These are phyloP conservation scores for Acipenser oxyrinchus DNA, from an alignment of 2,797 vertebrate species.

Conservation along the genomic window DNA sequence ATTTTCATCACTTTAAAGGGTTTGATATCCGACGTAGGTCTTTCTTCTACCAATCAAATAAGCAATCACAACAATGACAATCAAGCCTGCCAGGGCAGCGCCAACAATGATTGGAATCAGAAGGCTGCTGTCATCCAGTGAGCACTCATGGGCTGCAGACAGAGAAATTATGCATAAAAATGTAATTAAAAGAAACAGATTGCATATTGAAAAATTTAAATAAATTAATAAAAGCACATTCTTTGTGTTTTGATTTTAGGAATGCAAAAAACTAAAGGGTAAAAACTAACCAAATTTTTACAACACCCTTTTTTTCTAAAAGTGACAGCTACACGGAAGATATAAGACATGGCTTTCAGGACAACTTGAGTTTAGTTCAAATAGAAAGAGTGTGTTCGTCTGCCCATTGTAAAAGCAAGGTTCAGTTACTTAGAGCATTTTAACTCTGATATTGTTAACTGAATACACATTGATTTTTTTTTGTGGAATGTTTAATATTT, in stretches of 20 bases:
- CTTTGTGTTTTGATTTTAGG: background rate
- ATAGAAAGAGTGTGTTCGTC: too few relatives aligned
- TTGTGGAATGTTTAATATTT: too few relatives aligned
- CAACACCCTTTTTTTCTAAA: constrained; percentile 5
- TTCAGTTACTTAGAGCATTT: too few relatives aligned
- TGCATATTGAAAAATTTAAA: constrained; percentile 14
- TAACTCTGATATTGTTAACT: too few relatives aligned
- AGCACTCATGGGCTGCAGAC: constrained; percentile 94
- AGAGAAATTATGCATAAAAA: constrained; percentile 63
- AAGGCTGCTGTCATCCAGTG: constrained; percentile 93
- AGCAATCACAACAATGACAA: constrained; percentile 94
- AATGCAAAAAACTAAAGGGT: constrained; percentile 40
- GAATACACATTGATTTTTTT: too few relatives aligned
- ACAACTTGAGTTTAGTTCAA: too few relatives aligned
- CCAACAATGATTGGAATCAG: constrained; percentile 98
- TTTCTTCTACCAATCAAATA: constrained; percentile 98
- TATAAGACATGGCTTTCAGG: too few relatives aligned
- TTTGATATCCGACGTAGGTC: constrained; percentile 79
- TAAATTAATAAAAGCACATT: too few relatives aligned
- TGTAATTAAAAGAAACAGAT: constrained; percentile 39
- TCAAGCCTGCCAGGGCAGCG: constrained; percentile 90
- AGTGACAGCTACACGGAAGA: background rate
- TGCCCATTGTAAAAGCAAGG: too few relatives aligned
- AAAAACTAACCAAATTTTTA: background rate
- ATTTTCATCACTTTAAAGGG: constrained; percentile 66